Percentiles rank a stretch among this genome's conserved stretches.
These are phyloP conservation scores for Agrochola litura DNA, from an alignment of 2,888 invertebrate species.

Conservation along the genomic window DNA sequence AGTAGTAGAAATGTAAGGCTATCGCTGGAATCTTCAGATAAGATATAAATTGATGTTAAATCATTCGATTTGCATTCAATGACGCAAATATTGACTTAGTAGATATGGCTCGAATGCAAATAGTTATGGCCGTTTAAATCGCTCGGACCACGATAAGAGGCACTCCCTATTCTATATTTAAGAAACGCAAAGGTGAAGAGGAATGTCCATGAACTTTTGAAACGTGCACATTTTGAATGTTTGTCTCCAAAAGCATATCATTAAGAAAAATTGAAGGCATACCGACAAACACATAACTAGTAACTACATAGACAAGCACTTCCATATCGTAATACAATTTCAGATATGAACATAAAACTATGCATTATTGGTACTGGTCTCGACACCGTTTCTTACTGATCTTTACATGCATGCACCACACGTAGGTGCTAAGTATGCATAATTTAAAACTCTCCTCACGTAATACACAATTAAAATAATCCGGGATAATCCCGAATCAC, in stretches of 20 bases:
- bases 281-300: not conserved
- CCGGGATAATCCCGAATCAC: conserved; percentile 41
- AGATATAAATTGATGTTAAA: conserved; percentile 32
- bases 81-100: conserved; percentile 25
- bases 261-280: not conserved
- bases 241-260: not conserved
- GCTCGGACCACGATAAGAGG: not conserved
- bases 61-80: conserved; percentile 30
- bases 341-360: not conserved
- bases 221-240: not conserved
- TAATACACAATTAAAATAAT: conserved; percentile 53
- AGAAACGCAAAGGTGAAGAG: not conserved
- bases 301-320: not conserved
- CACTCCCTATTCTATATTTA: conserved; percentile 24
- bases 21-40: conserved; percentile 16
- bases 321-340: not conserved
- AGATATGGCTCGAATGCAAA: conserved; percentile 27
- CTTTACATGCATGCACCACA: not conserved
- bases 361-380: not conserved
- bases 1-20: not conserved
- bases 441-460: conserved; percentile 41
- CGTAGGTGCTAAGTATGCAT: conserved; percentile 52
- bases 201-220: conserved; percentile 16
- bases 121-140: conserved; percentile 26
- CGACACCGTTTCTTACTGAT: conserved; percentile 3